phyloP scores from a whole-genome alignment of 2,888 invertebrate genomes.

The Hermaeophaga mercurialis region DNA sequence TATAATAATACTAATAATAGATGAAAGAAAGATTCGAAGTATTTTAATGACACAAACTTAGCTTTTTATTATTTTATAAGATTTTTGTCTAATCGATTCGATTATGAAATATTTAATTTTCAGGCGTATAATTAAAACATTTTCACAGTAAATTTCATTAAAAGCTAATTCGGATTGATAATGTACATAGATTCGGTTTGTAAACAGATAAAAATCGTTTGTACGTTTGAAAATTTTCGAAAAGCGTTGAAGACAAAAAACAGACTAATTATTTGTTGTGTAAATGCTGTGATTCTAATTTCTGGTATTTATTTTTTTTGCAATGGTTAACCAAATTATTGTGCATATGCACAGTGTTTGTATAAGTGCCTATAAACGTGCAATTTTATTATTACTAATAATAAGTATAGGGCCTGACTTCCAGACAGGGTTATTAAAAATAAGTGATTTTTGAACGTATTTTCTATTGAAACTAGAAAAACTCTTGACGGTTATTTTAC shows the following conservation, averaged over 20 bases:
- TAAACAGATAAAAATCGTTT: too few species aligned
- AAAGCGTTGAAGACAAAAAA: too few species aligned
- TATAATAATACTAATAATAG: too few species aligned
- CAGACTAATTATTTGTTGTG: conserved; percentile 22
- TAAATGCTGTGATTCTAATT: conserved; percentile 29
- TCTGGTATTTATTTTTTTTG: conserved; percentile 27
- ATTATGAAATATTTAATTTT: too few species aligned
- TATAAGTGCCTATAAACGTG: conserved; percentile 58
- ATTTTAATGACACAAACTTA: conserved; percentile 22
- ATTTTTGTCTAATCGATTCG: too few species aligned
- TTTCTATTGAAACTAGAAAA: conserved; percentile 46
- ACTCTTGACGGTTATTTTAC: conserved; percentile 45
- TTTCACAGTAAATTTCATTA: too few species aligned
- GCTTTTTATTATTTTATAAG: conserved; percentile 15
- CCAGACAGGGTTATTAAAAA: conserved; percentile 53
- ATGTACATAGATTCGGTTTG: too few species aligned
- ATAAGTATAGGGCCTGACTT: conserved; percentile 56
- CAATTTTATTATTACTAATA: too few species aligned
- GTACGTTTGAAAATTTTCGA: too few species aligned
- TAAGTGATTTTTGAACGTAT: conserved; percentile 48
- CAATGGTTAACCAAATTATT: conserved; percentile 34
- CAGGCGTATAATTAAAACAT: too few species aligned
- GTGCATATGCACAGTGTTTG: conserved; percentile 48
- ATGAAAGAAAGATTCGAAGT: conserved; percentile 13
- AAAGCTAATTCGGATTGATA: too few species aligned